Conservation (phyloP, 2,113 vertebrate species). For the Tretioscincus oriximinensis region DNA sequence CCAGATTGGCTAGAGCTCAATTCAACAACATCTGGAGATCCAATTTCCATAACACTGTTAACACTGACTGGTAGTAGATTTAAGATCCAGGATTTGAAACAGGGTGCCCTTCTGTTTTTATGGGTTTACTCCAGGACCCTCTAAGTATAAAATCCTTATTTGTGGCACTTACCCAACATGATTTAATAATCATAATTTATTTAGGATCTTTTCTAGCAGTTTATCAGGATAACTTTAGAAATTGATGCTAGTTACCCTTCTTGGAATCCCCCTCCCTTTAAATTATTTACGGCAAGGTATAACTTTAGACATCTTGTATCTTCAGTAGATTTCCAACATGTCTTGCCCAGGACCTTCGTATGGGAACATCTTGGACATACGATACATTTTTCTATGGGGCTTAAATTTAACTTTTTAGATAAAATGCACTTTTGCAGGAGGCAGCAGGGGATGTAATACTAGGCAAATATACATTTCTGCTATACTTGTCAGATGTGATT, state of each 20-base stretch:
- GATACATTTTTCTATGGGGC: not conserved
- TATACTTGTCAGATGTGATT: constrained; percentile 30
- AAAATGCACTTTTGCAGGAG: constrained; percentile 10
- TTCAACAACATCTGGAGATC: too few relatives aligned
- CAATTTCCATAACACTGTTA: not conserved
- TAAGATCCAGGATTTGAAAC: not conserved
- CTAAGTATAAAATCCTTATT: not conserved
- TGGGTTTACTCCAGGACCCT: not conserved
- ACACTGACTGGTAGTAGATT: not conserved
- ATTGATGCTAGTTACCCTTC: not conserved
- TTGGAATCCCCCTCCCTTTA: not conserved
- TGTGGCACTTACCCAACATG: not conserved
- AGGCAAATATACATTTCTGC: constrained; percentile 22
- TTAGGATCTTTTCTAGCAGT: not conserved
- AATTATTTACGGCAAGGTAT: too few relatives aligned
- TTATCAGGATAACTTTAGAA: not conserved
- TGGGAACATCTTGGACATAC: not conserved
- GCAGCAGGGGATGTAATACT: constrained; percentile 14
- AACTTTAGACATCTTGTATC: too few relatives aligned
- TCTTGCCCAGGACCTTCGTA: not conserved
- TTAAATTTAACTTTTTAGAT: constrained; percentile 18
- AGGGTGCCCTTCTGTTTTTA: not conserved
- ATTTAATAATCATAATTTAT: not conserved
- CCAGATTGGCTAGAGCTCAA: too few relatives aligned
- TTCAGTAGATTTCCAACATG: too few relatives aligned